Evolutionary conservation across 2,113 vertebrate genomes (phyloP).

Genomic region (Aspidoscelis tigris): DNA sequence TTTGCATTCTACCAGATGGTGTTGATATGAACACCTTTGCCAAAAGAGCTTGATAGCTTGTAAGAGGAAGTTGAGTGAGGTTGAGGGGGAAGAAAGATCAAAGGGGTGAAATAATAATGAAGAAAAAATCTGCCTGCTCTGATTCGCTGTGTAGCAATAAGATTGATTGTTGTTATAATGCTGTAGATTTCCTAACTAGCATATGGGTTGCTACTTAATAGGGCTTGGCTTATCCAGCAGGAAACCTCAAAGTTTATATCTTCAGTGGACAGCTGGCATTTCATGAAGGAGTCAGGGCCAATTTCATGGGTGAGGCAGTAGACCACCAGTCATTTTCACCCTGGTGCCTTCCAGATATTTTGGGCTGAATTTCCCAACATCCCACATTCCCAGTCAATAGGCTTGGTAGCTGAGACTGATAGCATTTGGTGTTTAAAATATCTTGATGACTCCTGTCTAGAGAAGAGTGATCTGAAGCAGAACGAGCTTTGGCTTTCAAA

Average conservation of each 20-base stretch:
- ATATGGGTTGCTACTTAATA: neutral
- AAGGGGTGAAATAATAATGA: slow-evolving; percentile 62
- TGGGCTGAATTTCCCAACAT: no score
- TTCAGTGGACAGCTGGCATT: neutral
- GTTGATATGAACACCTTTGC: slow-evolving; percentile 58
- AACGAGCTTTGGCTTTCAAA: no score
- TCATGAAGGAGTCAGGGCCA: neutral
- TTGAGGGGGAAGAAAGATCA: slow-evolving; percentile 62
- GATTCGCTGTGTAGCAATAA: slow-evolving; percentile 36
- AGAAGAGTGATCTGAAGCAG: no score
- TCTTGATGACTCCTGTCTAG: no score
- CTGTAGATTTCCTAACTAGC: slow-evolving; percentile 1
- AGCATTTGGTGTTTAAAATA: no score
- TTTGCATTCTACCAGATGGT: slow-evolving; percentile 57
- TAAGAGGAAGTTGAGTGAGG: slow-evolving; percentile 59
- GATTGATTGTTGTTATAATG: slow-evolving; percentile 60
- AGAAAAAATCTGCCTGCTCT: slow-evolving; percentile 59
- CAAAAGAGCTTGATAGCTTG: slow-evolving; percentile 52
- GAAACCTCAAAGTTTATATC: neutral
- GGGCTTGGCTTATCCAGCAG: slow-evolving; percentile 33
- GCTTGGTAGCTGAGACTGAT: no score
- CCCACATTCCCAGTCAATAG: no score
- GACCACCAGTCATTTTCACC: neutral
- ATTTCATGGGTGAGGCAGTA: neutral
- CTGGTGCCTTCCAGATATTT: no score